Base-by-base conservation (phyloP, 2,113 vertebrate genomes). In the Lipophrys pholis region DNA sequence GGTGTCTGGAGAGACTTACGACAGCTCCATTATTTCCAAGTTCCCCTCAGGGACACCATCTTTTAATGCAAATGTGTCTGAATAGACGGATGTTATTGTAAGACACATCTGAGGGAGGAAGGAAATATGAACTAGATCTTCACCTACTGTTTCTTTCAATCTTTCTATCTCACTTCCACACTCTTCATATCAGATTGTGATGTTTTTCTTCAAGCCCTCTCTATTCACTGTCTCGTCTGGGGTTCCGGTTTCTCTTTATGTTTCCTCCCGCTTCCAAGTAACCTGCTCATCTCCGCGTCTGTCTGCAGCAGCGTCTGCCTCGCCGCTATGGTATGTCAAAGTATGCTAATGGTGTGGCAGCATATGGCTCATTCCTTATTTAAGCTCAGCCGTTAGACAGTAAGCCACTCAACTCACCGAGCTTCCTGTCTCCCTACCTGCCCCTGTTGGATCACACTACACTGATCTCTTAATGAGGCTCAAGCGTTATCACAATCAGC, bases 281-380 rank as follows among this genome's bases (percentile, higher is more conserved):
- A 78, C 64, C 76, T 64, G 57, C 69, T 76, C 76, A 54, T 81
- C 51, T 81, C 65, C 59, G 59, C 43, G 62, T 69, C 51, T 67
- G 61, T 73, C 78, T 73, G 76, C 67, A 21, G 65, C 72, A 68
- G 51, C 21, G 63, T 83, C 63, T 61, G 73, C 75, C 57, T 59
- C 69, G 38, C 42, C 8, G 72, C 77, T 14, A 21, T 41, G 42
- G 60, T 55, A 61, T 60, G 81, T 87, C 77, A 83, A 73, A 76
- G 79, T 74, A 80, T 88, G 78, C 79, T 79, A 88, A 86, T 78
- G 78, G 84, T 76, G 66, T 39, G 48, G 75, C 65, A 41, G 85
- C 91, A 89, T 80, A 91, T 86, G 90, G 85, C 85, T 91, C 82
- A 85, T 89, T 84, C 81, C 69, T 89, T 91, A 91, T 91, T 92